Conservation (phyloP, 2,113 vertebrate genomes). For the Pandion haliaetus region DNA sequence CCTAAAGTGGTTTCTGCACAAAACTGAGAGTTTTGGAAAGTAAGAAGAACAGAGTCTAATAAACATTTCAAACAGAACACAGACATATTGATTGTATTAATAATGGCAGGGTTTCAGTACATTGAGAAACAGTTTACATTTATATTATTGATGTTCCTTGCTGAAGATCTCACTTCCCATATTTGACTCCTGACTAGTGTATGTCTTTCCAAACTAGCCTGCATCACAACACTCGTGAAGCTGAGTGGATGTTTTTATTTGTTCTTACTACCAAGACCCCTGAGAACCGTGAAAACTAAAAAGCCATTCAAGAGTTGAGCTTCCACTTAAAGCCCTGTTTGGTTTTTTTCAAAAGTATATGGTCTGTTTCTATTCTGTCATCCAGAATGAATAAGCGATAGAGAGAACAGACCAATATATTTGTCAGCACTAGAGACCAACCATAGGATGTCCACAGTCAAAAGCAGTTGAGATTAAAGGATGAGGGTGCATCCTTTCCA, state of each 20-base stretch:
- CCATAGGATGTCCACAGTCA: not conserved
- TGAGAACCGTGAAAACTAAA: not conserved
- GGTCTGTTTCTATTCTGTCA: not conserved
- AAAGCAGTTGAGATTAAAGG: not conserved
- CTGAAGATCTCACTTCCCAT: not conserved
- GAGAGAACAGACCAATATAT: not conserved
- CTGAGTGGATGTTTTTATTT: not conserved
- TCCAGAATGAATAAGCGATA: not conserved
- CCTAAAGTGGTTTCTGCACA: not conserved
- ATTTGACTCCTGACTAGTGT: not conserved
- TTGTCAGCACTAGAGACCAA: not conserved
- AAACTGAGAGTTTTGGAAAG: not conserved
- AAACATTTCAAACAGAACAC: not conserved
- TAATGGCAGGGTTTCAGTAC: not conserved
- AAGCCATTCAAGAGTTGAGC: not conserved
- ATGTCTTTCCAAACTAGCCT: not conserved
- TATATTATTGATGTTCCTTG: not conserved
- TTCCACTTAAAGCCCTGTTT: not conserved
- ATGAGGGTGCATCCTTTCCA: not conserved
- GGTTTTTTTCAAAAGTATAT: not conserved
- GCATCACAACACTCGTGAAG: not conserved
- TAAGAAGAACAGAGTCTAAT: not conserved
- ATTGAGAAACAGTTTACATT: not conserved
- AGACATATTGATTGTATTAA: not conserved
- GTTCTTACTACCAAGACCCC: not conserved